These are phyloP conservation scores for Morinoia aosen DNA, from an alignment of 2,888 invertebrate genomes.

Conservation along the genomic window DNA sequence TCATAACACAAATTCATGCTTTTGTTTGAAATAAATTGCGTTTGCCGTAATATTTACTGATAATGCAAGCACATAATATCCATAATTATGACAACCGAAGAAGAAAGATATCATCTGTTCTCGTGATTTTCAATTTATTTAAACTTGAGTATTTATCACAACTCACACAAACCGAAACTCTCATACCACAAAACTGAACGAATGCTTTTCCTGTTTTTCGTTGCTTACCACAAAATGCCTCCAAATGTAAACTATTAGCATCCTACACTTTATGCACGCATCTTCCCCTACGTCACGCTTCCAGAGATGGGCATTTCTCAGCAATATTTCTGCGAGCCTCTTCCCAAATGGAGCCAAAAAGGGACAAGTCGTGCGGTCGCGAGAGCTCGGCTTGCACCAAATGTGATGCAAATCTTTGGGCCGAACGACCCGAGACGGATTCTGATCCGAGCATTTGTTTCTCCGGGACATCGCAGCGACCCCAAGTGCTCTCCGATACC, in stretches of 20 bases:
- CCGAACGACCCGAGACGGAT: conserved; percentile 49
- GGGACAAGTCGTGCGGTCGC: neutral
- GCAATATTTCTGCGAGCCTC: neutral
- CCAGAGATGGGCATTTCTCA: neutral
- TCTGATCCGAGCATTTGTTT: conserved; percentile 41
- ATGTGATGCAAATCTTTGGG: conserved; percentile 46
- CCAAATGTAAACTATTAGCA: neutral
- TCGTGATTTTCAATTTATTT: no score
- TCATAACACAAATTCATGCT: no score
- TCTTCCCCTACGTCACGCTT: neutral
- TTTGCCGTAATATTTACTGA: no score
- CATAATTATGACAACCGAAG: no score
- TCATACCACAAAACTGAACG: neutral
- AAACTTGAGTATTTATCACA: no score
- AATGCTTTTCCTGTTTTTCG: neutral
- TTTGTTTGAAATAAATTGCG: no score
- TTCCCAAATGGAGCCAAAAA: neutral
- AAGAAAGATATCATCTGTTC: no score
- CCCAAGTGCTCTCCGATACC: neutral
- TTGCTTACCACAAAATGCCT: neutral
- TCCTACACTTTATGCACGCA: neutral
- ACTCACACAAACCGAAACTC: no score
- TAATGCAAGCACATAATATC: no score
- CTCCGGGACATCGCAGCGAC: neutral
- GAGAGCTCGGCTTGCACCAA: neutral